A percentile compares a stretch with the other conserved stretches of the same genome.
Conservation (phyloP, 2,797 vertebrate species). For the Sebastes oblongus region DNA sequence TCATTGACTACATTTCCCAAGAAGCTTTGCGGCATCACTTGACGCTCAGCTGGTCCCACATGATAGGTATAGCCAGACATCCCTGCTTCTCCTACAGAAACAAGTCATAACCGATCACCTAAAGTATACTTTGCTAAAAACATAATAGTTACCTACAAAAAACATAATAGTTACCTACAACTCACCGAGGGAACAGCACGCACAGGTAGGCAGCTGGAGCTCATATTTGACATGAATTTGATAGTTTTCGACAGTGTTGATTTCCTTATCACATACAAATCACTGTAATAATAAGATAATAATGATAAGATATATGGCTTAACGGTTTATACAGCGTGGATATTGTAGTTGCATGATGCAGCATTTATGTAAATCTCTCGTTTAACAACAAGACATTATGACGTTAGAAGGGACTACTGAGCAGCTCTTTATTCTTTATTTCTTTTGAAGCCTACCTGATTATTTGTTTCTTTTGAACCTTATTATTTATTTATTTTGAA, state of each 20-base stretch:
- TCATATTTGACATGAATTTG: background rate
- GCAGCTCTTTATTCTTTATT: background rate
- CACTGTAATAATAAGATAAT: fast-evolving
- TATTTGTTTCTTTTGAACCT: too few species aligned
- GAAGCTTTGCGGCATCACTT: conserved; percentile 30
- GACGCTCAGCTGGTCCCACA: conserved; percentile 17
- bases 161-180: fast-evolving
- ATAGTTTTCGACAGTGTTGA: background rate
- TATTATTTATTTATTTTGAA: too few species aligned
- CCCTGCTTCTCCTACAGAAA: fast-evolving
- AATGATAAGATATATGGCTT: background rate
- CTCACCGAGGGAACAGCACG: background rate
- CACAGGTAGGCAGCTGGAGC: conserved; percentile 2
- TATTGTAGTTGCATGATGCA: background rate
- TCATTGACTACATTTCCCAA: conserved; percentile 68
- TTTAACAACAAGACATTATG: background rate
- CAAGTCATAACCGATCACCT: background rate
- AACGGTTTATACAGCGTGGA: fast-evolving
- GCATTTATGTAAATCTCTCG: background rate
- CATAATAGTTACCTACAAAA: fast-evolving
- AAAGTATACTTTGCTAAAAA: background rate
- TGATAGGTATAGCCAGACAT: conserved; percentile 26
- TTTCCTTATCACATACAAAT: background rate
- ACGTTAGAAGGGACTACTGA: too few species aligned
- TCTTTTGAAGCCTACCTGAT: too few species aligned